phyloP scores from a whole-genome alignment of 64 coral and sea anemone species.

The Stichodactyla mertensii region DNA sequence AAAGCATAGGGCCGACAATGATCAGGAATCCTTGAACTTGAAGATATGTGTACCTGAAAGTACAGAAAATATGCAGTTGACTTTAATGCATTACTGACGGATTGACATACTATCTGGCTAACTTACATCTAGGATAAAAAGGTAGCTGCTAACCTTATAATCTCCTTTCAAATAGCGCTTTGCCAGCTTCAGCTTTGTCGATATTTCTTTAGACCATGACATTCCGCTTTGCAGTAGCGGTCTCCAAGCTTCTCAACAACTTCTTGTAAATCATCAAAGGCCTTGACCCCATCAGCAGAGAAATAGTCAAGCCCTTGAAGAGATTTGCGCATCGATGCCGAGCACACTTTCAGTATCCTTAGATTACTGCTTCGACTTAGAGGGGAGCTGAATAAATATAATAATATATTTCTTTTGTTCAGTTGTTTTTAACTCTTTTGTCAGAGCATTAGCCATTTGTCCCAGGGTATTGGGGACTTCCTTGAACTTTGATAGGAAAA shows the following conservation, averaged over 20 bases:
- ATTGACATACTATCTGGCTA: not conserved
- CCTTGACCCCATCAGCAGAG: too few species aligned
- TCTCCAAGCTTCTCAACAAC: conserved; percentile 26
- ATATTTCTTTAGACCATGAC: conserved; percentile 17
- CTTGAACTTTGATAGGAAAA: too few species aligned
- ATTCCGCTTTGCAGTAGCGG: not conserved
- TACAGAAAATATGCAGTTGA: not conserved
- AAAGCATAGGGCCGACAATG: conserved; percentile 34
- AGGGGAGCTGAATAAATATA: too few species aligned
- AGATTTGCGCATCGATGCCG: too few species aligned
- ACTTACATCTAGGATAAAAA: not conserved
- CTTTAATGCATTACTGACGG: not conserved
- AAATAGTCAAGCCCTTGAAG: too few species aligned
- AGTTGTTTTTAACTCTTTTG: too few species aligned
- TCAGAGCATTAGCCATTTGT: too few species aligned
- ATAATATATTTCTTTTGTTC: too few species aligned
- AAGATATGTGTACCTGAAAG: conserved; percentile 19
- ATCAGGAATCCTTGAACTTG: conserved; percentile 22
- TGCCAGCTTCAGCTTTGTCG: conserved; percentile 33
- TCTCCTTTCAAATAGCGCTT: conserved; percentile 35
- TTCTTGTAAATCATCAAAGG: not conserved
- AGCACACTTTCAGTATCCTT: too few species aligned
- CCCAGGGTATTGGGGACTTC: too few species aligned
- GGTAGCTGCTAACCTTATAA: conserved; percentile 4
- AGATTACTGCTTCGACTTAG: too few species aligned